Conservation (phyloP, 2,888 invertebrate species). For the Lymantria monacha region DNA sequence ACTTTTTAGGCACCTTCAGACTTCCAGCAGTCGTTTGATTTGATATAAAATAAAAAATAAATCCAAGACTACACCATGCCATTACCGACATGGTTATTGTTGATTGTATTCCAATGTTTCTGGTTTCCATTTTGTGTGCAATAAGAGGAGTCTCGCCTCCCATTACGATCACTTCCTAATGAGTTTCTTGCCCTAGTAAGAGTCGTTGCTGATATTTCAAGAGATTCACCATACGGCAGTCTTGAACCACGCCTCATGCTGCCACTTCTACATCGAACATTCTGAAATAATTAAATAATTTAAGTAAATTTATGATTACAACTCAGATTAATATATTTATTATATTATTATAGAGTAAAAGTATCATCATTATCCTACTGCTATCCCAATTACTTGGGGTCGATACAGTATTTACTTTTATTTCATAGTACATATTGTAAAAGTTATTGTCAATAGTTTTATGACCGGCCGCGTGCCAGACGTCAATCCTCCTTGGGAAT, state of each 20-base stretch:
- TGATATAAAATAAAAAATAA: slow-evolving; percentile 11
- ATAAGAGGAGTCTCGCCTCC: slow-evolving; percentile 54
- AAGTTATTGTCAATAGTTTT: no score
- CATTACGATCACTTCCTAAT: slow-evolving; percentile 50
- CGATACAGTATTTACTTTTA: no score
- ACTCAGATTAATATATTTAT: not conserved
- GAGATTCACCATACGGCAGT: slow-evolving; percentile 72
- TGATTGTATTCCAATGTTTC: slow-evolving; percentile 65
- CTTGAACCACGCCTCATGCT: slow-evolving; percentile 63
- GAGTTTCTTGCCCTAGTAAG: slow-evolving; percentile 65
- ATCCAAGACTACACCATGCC: slow-evolving; percentile 50
- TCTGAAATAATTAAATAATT: slow-evolving; percentile 44
- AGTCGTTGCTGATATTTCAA: slow-evolving; percentile 75
- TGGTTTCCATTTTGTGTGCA: slow-evolving; percentile 55
- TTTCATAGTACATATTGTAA: no score
- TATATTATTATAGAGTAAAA: no score
- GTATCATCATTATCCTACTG: no score
- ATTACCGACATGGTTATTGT: slow-evolving; percentile 62
- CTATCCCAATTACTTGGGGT: no score
- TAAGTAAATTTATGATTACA: not conserved
- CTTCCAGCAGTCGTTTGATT: slow-evolving; percentile 9
- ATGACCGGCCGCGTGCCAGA: no score
- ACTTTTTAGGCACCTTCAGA: slow-evolving; percentile 14
- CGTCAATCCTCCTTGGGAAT: no score
- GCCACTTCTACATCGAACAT: slow-evolving; percentile 56